Conservation (phyloP, 1,140 invertebrate genomes). For the Platorchestia sp. region DNA sequence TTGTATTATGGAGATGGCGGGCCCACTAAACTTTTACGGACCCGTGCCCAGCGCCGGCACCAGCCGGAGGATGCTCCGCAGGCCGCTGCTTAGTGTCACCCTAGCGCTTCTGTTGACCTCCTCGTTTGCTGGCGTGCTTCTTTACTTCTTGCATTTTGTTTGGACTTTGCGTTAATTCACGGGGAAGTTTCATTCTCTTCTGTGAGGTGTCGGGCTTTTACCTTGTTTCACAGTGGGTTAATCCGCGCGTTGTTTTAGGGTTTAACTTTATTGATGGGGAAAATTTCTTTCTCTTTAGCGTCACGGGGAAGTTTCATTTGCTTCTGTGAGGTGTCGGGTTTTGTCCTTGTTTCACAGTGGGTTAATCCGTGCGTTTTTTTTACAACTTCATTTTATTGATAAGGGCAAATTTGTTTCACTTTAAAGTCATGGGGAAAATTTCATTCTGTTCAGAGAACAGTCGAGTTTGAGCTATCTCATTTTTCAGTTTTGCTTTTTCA, state of each 20-base stretch:
- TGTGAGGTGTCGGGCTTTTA: background rate
- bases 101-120: background rate
- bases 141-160: no score
- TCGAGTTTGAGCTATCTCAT: no score
- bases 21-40: constrained; percentile 11
- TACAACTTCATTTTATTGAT: no score
- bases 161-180: no score
- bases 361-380: no score
- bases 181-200: background rate
- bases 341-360: background rate
- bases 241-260: no score
- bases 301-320: background rate
- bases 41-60: background rate
- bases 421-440: no score
- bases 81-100: background rate
- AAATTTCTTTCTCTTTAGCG: background rate
- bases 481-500: no score
- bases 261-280: background rate
- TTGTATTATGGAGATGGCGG: background rate
- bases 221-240: background rate
- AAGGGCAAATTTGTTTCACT: no score
- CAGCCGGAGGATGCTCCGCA: background rate
- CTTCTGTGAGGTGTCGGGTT: background rate
- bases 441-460: no score
- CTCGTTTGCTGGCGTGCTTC: background rate